These are phyloP conservation scores for Scarus forsteni DNA, from an alignment of 2,797 vertebrate species.

Conservation along the genomic window DNA sequence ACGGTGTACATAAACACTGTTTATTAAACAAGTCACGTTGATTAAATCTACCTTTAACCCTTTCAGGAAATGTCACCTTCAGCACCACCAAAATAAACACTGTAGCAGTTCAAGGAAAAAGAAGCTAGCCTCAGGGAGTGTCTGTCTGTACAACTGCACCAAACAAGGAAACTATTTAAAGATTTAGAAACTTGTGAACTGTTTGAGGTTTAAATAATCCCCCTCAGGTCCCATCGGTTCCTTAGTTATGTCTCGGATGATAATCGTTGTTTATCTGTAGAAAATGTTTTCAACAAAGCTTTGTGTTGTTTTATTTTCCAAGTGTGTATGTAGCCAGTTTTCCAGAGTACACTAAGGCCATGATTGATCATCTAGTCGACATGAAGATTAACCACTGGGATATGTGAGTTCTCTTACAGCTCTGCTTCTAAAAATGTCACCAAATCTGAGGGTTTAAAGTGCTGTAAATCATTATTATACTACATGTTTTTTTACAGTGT, in stretches of 20 bases:
- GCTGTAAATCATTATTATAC: not conserved
- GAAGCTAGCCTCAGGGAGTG: conserved; percentile 63
- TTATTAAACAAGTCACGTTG: not conserved
- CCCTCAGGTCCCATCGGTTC: not conserved
- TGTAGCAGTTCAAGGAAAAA: conserved; percentile 30
- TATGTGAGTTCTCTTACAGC: conserved; percentile 76
- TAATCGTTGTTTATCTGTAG: not conserved
- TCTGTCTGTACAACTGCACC: not conserved
- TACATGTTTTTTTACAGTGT: conserved; percentile 75
- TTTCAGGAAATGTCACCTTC: conserved; percentile 42
- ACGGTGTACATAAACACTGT: not conserved
- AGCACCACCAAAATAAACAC: conserved; percentile 25
- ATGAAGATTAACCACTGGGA: conserved; percentile 97
- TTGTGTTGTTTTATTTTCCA: conserved; percentile 26
- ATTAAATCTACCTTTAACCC: not conserved
- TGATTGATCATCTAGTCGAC: conserved; percentile 93
- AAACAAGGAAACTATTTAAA: not conserved
- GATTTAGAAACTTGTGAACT: not conserved
- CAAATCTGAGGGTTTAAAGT: not conserved
- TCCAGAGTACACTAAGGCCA: conserved; percentile 91
- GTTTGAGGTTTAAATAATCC: not conserved
- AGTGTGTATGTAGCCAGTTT: conserved; percentile 93
- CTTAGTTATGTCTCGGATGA: not conserved
- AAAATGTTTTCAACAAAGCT: not conserved
- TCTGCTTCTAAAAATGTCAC: not conserved